Evolutionary conservation across 2,888 invertebrate species (phyloP), one percentile per base, ranked within the genome.

Genomic region (Hofmannophila pseudospretella): DNA sequence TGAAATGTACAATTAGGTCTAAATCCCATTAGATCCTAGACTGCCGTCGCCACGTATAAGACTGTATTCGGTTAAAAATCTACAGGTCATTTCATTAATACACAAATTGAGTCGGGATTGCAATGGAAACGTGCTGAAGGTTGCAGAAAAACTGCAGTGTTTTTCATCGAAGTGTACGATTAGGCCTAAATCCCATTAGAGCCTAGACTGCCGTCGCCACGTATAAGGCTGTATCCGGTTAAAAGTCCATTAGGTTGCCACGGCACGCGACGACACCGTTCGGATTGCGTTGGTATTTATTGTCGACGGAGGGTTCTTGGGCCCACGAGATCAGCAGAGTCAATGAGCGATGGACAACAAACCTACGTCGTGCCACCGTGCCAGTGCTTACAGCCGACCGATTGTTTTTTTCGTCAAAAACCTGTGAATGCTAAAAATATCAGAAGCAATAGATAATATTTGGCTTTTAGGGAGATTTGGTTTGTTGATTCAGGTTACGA

Each of bases 181-280:
- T 16, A 23, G n/a, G 23, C 23, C 23, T 23, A 12, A 7, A 13
- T 28, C 13, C 28, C 14, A 28, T 28, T 28, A 28, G 14, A 11
- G 31, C 23, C n/a, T 16, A 8, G 20, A 5, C 25, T 13, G 19
- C 16, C 14, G 16, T 5, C 13, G 30, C 12, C 31, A 19, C 32
- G 16, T 13, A 32, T 10, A 10, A 30, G 35, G 25, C 23, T 16
- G 47, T 51, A 55, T 55, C 51, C 50, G 45, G 47, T 65, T 78
- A 78, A 78, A 76, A 76, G 77, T 67, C 73, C 72, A 79, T 80
- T 79, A 78, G 62, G 65, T 71, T 79, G 75, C 79, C 49, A 51
- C 64, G 67, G 74, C 78, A 80, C 78, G 77, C 70, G 68, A 70
- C 68, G 67, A 61, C 66, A 51, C 54, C 54, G 66, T 60, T 65